A percentile compares a stretch with the other conserved stretches of the same genome.
Conservation (phyloP, 2,888 invertebrate genomes). For the Drosophila mimetica region DNA sequence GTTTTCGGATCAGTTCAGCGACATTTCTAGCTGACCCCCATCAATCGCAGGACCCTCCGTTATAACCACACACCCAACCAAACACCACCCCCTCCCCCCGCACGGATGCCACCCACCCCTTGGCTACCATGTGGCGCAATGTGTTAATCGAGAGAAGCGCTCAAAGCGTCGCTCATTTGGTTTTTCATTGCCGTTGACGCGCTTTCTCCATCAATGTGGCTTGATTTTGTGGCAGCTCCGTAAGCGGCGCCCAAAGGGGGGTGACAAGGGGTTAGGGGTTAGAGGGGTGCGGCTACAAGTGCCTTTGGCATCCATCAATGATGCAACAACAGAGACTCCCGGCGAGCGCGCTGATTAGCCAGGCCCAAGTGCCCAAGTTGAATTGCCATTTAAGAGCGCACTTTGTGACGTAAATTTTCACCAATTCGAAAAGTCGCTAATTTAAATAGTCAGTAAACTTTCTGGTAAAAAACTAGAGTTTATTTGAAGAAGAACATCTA, state of each 20-base stretch:
- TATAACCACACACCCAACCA: background rate
- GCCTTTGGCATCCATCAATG: slow-evolving; percentile 59
- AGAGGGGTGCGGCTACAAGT: slow-evolving; percentile 2
- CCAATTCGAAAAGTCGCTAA: background rate
- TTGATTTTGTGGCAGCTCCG: slow-evolving; percentile 42
- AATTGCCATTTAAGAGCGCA: background rate
- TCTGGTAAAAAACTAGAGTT: too few relatives aligned
- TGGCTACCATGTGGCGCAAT: slow-evolving; percentile 39
- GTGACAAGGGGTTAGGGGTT: background rate
- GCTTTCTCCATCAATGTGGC: slow-evolving; percentile 39
- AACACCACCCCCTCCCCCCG: background rate
- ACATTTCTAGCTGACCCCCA: background rate
- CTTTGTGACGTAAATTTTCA: background rate
- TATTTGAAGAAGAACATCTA: too few relatives aligned
- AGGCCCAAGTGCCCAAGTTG: slow-evolving; percentile 1
- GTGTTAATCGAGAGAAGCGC: slow-evolving; percentile 68
- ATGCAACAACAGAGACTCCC: slow-evolving; percentile 46
- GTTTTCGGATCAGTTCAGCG: background rate
- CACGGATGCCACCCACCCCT: background rate
- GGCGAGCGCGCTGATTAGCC: slow-evolving; percentile 24
- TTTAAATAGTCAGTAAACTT: too few relatives aligned
- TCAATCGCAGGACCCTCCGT: slow-evolving; percentile 4
- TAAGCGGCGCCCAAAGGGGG: background rate
- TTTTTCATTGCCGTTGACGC: slow-evolving; percentile 45
- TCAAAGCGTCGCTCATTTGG: slow-evolving; percentile 69